Conservation (phyloP, 1,140 invertebrate species). For the Panulirus ornatus region DNA sequence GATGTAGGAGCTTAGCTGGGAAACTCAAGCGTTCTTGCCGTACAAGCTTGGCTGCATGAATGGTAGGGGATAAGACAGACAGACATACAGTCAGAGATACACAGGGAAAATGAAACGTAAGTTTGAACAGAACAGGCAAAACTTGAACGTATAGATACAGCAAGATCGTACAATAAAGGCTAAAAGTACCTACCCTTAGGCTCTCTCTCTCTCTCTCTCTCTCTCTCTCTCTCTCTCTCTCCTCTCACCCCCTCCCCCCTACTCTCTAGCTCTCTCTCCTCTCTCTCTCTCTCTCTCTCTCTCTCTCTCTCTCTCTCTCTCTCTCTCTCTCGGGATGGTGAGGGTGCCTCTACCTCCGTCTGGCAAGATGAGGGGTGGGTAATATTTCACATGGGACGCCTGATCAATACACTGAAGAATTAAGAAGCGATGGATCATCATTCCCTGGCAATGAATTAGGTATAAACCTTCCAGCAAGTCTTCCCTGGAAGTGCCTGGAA, state of each 20-base stretch:
- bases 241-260: too few relatives aligned
- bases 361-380: not conserved
- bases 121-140: not conserved
- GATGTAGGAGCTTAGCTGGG: too few relatives aligned
- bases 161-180: not conserved
- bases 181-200: not conserved
- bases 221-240: constrained; percentile 10
- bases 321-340: not conserved
- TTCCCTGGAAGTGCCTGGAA: not conserved
- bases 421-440: not conserved
- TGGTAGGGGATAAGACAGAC: not conserved
- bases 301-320: constrained; percentile 41
- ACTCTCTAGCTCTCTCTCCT: too few relatives aligned
- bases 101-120: constrained; percentile 28
- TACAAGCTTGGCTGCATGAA: too few relatives aligned
- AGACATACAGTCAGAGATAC: constrained; percentile 32
- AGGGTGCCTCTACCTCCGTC: not conserved
- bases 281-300: constrained; percentile 34
- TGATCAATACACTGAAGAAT: not conserved
- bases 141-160: not conserved
- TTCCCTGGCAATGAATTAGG: not conserved
- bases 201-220: not conserved
- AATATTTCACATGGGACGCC: not conserved
- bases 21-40: too few relatives aligned
- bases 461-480: not conserved